Percentiles rank a stretch among this genome's conserved stretches.
Conservation (phyloP, 2,113 vertebrate species). For the Sisor rabdophorus region DNA sequence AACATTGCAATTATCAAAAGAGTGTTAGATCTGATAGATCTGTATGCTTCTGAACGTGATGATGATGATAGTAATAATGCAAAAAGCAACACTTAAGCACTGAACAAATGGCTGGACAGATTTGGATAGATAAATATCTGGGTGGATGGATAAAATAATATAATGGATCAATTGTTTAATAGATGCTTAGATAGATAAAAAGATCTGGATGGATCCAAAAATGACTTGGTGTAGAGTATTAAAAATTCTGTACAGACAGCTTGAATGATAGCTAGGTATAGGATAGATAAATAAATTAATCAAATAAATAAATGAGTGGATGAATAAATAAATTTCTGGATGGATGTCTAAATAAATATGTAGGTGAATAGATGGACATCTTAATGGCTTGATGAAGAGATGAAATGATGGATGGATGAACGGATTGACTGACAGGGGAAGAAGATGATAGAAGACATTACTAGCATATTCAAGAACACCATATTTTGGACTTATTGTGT, state of each 20-base stretch:
- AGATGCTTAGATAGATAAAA: background rate
- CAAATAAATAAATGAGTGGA: background rate
- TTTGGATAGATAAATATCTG: background rate
- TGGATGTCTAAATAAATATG: background rate
- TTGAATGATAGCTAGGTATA: background rate
- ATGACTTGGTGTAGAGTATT: too few relatives aligned
- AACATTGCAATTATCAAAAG: background rate
- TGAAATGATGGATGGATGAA: background rate
- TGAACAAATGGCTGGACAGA: too few relatives aligned
- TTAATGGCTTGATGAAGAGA: background rate
- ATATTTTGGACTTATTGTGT: too few relatives aligned
- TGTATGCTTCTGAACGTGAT: background rate
- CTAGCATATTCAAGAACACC: too few relatives aligned
- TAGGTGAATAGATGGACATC: background rate
- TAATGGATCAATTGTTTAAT: too few relatives aligned
- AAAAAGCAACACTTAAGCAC: background rate
- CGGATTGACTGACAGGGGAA: background rate
- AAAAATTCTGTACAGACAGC: too few relatives aligned
- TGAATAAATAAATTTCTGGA: background rate
- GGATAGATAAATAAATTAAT: background rate
- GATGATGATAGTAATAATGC: background rate
- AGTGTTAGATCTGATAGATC: background rate
- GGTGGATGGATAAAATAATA: background rate
- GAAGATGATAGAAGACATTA: too few relatives aligned
- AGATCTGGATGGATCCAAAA: background rate